phyloP scores from a whole-genome alignment of 2,888 invertebrate genomes.

The Cremastobaeus sp. region DNA sequence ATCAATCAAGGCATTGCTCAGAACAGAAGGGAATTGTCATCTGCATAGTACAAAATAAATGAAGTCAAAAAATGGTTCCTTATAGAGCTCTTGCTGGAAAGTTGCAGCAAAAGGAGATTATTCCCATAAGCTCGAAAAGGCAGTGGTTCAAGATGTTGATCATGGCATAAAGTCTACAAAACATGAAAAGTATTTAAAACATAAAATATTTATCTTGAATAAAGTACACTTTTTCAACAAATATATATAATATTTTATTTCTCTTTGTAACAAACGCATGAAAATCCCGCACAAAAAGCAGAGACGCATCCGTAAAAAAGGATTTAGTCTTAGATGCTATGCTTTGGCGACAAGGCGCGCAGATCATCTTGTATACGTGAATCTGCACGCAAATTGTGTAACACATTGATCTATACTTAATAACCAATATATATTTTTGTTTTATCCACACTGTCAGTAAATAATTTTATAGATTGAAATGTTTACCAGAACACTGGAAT shows the following conservation, averaged over 20 bases:
- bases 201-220: no score
- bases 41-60: no score
- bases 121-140: no score
- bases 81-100: no score
- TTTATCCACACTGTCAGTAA: background rate
- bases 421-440: conserved; percentile 16
- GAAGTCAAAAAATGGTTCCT: no score
- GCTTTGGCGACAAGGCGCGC: conserved; percentile 60
- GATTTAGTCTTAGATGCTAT: conserved; percentile 65
- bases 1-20: background rate
- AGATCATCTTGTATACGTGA: conserved; percentile 20
- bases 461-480: background rate
- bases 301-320: conserved; percentile 70
- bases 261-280: conserved; percentile 72
- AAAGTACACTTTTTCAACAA: conserved; percentile 64
- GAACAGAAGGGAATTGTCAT: no score
- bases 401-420: conserved; percentile 48
- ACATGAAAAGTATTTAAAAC: no score
- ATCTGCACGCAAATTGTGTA: conserved; percentile 35
- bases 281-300: conserved; percentile 70
- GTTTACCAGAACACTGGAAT: no score
- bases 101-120: no score
- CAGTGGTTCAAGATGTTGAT: no score
- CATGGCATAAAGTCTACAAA: no score
- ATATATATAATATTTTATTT: conserved; percentile 70